These are phyloP conservation scores for Myzus persicae DNA, from an alignment of 1,140 invertebrate species.

Conservation along the genomic window DNA sequence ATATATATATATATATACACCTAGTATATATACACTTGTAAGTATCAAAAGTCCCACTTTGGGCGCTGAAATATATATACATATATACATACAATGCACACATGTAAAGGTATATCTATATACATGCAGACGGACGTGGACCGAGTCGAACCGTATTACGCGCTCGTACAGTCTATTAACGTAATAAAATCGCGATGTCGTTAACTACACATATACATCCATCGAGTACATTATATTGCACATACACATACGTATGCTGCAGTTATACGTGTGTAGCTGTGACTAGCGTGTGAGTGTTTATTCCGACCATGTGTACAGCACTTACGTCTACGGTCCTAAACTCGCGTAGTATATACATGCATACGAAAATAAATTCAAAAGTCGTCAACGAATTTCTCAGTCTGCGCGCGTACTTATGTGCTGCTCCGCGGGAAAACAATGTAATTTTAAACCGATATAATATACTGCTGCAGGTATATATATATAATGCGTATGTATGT, in stretches of 20 bases:
- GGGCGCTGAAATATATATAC: neutral
- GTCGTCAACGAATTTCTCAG: slow-evolving; percentile 23
- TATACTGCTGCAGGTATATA: neutral
- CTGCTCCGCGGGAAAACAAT: neutral
- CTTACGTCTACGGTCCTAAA: neutral
- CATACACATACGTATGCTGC: neutral
- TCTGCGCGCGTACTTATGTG: neutral
- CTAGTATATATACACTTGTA: neutral
- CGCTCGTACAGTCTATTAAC: neutral
- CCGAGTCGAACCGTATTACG: neutral
- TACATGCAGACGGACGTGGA: neutral
- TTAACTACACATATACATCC: neutral
- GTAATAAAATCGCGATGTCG: neutral
- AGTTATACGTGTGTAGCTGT: too few species aligned
- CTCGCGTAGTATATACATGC: neutral
- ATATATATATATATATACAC: too few species aligned
- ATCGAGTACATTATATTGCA: neutral
- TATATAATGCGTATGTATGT: neutral
- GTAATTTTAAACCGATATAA: slow-evolving; percentile 10
- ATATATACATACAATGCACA: neutral
- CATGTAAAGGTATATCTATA: neutral
- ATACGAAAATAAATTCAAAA: neutral
- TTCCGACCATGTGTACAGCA: neutral
- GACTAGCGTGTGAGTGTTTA: neutral
- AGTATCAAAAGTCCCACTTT: neutral